These are phyloP conservation scores for Pachycephus smyrnensis DNA, from an alignment of 2,888 invertebrate genomes.

Conservation along the genomic window DNA sequence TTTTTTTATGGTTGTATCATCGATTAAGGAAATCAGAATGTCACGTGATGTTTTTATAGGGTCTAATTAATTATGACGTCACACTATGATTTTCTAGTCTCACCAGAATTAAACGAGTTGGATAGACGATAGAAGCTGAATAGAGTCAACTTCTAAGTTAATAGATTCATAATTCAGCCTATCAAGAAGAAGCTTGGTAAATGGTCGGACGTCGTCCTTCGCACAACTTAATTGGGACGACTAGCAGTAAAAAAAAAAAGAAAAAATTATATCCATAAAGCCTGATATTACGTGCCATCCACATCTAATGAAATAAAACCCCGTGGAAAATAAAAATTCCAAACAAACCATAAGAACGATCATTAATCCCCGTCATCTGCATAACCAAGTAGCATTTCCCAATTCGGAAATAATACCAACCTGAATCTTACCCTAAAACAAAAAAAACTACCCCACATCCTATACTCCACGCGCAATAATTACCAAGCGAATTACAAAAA, in stretches of 20 bases:
- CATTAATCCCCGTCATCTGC: not conserved
- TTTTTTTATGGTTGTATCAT: not conserved
- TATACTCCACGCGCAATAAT: not conserved
- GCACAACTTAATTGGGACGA: not conserved
- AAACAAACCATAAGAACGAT: not conserved
- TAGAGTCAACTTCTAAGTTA: not conserved
- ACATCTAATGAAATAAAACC: not conserved
- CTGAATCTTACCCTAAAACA: not conserved
- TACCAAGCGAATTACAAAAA: too few relatives aligned
- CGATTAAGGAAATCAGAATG: not conserved
- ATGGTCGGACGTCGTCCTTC: not conserved
- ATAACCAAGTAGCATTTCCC: not conserved
- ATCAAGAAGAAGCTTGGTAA: not conserved
- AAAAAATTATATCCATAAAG: not conserved
- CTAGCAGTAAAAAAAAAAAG: not conserved
- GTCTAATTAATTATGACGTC: not conserved
- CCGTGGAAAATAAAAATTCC: not conserved
- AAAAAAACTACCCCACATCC: not conserved
- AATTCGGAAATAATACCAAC: not conserved
- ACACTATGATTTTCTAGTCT: not conserved
- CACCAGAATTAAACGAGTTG: not conserved
- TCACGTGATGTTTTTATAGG: not conserved
- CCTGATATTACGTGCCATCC: not conserved
- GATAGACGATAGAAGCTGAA: not conserved
- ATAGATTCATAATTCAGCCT: not conserved